Evolutionary conservation across 2,888 invertebrate genomes (phyloP).

Genomic region (Pristionchus maxplancki): DNA sequence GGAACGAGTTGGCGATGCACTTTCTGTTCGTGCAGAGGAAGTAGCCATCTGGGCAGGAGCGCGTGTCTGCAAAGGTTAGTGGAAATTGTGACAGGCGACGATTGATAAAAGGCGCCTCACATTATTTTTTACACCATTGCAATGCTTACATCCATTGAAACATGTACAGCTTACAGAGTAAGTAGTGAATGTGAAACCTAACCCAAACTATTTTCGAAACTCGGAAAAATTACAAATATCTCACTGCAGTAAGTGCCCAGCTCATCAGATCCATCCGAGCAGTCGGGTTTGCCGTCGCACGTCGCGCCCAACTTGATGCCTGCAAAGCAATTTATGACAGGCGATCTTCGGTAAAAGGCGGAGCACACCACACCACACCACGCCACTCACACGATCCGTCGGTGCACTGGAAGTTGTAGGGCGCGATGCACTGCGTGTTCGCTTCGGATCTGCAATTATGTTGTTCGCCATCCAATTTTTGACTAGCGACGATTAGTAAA

Average conservation of each 20-base stretch:
- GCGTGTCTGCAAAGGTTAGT: slow-evolving; percentile 74
- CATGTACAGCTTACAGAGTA: too few species aligned
- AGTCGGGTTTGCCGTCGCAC: slow-evolving; percentile 84
- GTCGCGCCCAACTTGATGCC: slow-evolving; percentile 91
- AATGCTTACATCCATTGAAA: too few species aligned
- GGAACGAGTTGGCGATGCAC: slow-evolving; percentile 93
- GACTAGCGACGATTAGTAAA: background rate
- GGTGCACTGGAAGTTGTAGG: slow-evolving; percentile 74
- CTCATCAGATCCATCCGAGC: slow-evolving; percentile 96
- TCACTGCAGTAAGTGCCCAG: slow-evolving; percentile 66
- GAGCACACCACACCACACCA: background rate
- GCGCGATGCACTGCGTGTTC: slow-evolving; percentile 66
- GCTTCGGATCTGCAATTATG: slow-evolving; percentile 18
- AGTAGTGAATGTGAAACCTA: too few species aligned
- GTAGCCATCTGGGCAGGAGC: slow-evolving; percentile 91
- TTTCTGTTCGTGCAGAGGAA: slow-evolving; percentile 93
- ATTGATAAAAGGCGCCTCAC: background rate
- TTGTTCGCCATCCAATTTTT: background rate
- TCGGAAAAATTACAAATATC: background rate
- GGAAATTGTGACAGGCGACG: slow-evolving; percentile 57
- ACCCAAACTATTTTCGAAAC: background rate
- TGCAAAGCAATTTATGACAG: slow-evolving; percentile 78
- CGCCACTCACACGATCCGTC: slow-evolving; percentile 45
- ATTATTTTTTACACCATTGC: too few species aligned
- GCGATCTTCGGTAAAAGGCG: slow-evolving; percentile 70